Conservation (phyloP, 64 coral and sea anemone species). For the Montipora efflorescens region DNA sequence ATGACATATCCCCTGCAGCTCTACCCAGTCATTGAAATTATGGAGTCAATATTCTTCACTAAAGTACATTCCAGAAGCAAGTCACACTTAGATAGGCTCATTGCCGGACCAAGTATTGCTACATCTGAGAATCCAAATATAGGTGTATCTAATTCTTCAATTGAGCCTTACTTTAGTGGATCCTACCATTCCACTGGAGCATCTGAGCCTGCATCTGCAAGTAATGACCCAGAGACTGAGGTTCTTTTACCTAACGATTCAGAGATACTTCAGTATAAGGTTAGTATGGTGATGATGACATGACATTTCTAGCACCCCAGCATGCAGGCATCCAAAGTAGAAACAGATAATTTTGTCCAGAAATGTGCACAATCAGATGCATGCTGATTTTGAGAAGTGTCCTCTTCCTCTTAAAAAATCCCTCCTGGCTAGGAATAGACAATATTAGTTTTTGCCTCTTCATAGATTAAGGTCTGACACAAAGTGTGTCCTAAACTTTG, state of each 20-base stretch:
- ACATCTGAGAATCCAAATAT: no score
- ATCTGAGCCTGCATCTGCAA: neutral
- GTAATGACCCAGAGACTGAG: neutral
- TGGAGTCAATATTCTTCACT: conserved; percentile 81
- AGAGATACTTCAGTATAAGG: conserved; percentile 34
- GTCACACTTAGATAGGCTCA: conserved; percentile 58
- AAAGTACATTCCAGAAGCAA: conserved; percentile 46
- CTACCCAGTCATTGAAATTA: conserved; percentile 92
- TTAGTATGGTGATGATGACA: neutral
- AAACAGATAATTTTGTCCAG: no score
- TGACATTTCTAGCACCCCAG: no score
- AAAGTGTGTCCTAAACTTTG: no score
- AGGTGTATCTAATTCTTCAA: neutral
- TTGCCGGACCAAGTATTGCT: conserved; percentile 56
- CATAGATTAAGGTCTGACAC: no score
- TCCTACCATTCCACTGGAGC: neutral
- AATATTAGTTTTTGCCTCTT: no score
- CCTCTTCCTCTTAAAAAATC: no score
- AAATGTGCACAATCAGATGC: no score
- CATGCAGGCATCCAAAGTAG: no score
- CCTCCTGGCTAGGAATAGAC: no score
- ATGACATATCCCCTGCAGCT: conserved; percentile 97
- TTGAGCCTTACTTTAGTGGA: neutral
- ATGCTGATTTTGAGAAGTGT: no score
- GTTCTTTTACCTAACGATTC: conserved; percentile 33